These are phyloP conservation scores for Lypha dubia DNA, from an alignment of 2,888 invertebrate genomes.

Conservation along the genomic window DNA sequence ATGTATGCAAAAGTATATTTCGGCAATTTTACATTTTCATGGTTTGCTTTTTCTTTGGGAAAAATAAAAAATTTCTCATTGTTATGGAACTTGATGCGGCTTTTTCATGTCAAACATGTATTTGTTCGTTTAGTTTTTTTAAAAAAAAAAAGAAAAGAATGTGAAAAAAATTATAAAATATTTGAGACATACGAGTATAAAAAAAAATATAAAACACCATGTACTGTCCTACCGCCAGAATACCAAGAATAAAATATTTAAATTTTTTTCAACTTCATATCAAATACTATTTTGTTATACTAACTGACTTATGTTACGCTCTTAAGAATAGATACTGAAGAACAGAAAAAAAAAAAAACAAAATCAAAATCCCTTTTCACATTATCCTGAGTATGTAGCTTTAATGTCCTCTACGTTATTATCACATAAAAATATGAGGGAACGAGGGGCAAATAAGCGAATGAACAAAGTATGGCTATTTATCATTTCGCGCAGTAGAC, in stretches of 20 bases:
- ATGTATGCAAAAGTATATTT: conserved; percentile 56
- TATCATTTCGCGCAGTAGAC: conserved; percentile 54
- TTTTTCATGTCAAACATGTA: conserved; percentile 66
- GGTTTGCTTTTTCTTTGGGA: neutral
- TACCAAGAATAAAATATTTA: conserved; percentile 7
- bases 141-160: neutral
- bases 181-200: neutral
- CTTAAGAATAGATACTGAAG: no score
- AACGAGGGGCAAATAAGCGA: conserved; percentile 11
- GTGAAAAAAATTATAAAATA: conserved; percentile 33
- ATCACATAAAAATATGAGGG: conserved; percentile 24
- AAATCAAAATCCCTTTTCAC: conserved; percentile 13
- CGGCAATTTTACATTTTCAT: conserved; percentile 16
- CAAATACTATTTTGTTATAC: conserved; percentile 59
- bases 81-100: conserved; percentile 59
- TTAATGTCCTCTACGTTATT: conserved; percentile 59
- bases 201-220: neutral
- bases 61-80: conserved; percentile 19
- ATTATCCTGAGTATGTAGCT: conserved; percentile 56
- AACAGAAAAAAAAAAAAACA: neutral
- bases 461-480: conserved; percentile 63
- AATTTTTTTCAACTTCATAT: conserved; percentile 17
- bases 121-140: conserved; percentile 14
- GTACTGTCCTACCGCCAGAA: conserved; percentile 15
- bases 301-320: conserved; percentile 34